These are phyloP conservation scores for Prietella phreatophila DNA, from an alignment of 2,113 vertebrate genomes.

Conservation along the genomic window DNA sequence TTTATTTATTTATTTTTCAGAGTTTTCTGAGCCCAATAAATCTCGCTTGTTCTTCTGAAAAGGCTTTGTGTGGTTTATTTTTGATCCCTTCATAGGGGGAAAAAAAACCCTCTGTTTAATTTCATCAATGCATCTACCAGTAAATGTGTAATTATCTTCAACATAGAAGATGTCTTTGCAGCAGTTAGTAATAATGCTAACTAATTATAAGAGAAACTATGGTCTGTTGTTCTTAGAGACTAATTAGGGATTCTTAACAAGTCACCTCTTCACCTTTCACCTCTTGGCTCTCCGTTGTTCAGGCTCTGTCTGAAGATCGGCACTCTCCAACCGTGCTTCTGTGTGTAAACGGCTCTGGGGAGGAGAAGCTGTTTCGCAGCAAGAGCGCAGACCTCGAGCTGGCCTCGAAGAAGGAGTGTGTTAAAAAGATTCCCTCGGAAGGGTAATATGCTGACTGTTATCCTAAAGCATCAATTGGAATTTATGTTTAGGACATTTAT, in stretches of 20 bases:
- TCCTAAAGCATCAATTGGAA: no score
- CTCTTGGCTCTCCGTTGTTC: neutral
- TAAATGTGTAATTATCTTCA: neutral
- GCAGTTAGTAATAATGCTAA: neutral
- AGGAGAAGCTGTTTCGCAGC: slow-evolving; percentile 90
- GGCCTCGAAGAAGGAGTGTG: slow-evolving; percentile 79
- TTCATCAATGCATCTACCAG: neutral
- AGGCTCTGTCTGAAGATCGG: slow-evolving; percentile 71
- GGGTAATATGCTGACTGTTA: slow-evolving; percentile 69
- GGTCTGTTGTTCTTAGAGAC: neutral
- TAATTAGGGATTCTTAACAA: neutral
- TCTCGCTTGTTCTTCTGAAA: neutral
- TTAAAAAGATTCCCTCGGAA: slow-evolving; percentile 94
- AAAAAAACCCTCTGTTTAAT: neutral
- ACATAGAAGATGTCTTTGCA: neutral
- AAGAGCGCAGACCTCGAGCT: slow-evolving; percentile 87
- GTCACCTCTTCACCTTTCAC: neutral
- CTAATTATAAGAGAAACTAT: neutral
- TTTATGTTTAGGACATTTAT: neutral
- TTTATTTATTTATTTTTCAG: neutral
- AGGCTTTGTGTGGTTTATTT: neutral
- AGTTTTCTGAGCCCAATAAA: neutral
- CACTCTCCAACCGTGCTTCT: slow-evolving; percentile 71
- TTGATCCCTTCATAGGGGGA: neutral
- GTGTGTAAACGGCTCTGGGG: slow-evolving; percentile 82